Percentiles rank a stretch among this genome's conserved stretches.
These are phyloP conservation scores for Synodontis membranacea DNA, from an alignment of 2,113 vertebrate genomes.

Conservation along the genomic window DNA sequence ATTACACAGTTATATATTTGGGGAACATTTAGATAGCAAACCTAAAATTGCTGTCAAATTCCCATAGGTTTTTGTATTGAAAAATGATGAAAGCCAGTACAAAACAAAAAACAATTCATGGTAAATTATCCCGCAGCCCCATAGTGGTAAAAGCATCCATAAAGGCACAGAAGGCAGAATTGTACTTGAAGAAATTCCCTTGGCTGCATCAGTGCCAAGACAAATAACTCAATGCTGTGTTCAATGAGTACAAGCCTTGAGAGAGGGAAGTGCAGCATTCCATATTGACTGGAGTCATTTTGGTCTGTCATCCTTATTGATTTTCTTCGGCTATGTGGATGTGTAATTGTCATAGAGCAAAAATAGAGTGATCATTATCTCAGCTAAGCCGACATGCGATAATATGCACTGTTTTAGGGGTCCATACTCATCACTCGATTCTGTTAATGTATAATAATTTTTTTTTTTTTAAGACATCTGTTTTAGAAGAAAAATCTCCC, in stretches of 20 bases:
- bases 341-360: conserved; percentile 13
- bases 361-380: conserved; percentile 13
- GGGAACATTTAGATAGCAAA: neutral
- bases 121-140: neutral
- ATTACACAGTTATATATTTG: neutral
- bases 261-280: conserved; percentile 39
- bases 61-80: neutral
- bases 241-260: conserved; percentile 42
- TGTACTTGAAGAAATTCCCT: conserved; percentile 44
- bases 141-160: conserved; percentile 19
- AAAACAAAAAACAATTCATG: conserved; percentile 10
- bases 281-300: conserved; percentile 39
- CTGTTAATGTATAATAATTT: no score
- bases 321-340: conserved; percentile 19
- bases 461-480: neutral
- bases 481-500: neutral
- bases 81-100: neutral
- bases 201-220: conserved; percentile 25
- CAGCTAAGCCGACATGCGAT: neutral
- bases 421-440: neutral
- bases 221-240: conserved; percentile 44
- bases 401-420: neutral
- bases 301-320: conserved; percentile 42
- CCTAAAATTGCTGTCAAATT: neutral
- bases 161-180: conserved; percentile 7